Conservation (phyloP, 2,888 invertebrate genomes). For the Loripinus fragilis region DNA sequence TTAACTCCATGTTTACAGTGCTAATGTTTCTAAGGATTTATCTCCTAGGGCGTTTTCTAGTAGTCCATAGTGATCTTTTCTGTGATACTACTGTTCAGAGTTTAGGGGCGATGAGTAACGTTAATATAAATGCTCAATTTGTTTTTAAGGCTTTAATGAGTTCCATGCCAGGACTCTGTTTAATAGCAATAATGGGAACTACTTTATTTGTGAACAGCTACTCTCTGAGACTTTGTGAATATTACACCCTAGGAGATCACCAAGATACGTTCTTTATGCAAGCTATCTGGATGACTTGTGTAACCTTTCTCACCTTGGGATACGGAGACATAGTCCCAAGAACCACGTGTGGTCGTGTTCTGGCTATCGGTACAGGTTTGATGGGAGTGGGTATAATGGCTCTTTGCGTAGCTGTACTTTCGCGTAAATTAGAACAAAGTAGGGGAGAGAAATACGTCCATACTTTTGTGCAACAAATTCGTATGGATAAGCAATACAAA, state of each 20-base stretch:
- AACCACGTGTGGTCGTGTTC: conserved; percentile 73
- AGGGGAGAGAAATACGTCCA: conserved; percentile 75
- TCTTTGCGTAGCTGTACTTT: conserved; percentile 74
- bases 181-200: conserved; percentile 70
- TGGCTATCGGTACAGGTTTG: conserved; percentile 72
- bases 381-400: conserved; percentile 79
- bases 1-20: conserved; percentile 74
- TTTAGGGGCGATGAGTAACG: conserved; percentile 75
- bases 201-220: conserved; percentile 74
- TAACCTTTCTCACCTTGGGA: conserved; percentile 76
- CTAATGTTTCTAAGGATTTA: conserved; percentile 75
- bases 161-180: conserved; percentile 69
- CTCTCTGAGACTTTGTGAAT: conserved; percentile 73
- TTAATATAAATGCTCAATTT: conserved; percentile 76
- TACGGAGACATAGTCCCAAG: conserved; percentile 77
- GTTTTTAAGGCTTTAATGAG: conserved; percentile 76
- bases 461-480: conserved; percentile 73
- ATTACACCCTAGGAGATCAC: conserved; percentile 66
- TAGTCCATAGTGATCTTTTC: conserved; percentile 75
- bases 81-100: conserved; percentile 77
- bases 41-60: conserved; percentile 71
- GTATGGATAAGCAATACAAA: conserved; percentile 68
- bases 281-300: conserved; percentile 76
- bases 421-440: conserved; percentile 76
- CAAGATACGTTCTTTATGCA: conserved; percentile 67